Conservation (phyloP, 2,113 vertebrate species). For the Rhabdomys dilectus region DNA sequence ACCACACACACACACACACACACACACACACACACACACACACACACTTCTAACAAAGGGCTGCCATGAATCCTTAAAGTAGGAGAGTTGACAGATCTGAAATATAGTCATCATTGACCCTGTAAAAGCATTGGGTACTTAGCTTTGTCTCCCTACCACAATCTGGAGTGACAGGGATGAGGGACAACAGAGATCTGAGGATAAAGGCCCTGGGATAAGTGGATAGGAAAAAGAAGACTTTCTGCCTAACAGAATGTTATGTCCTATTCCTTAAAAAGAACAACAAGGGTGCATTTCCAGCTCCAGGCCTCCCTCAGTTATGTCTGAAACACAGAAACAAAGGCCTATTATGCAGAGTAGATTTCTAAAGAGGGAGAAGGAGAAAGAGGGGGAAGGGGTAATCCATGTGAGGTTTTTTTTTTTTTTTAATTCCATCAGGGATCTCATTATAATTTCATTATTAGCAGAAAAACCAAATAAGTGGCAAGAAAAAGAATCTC, state of each 20-base stretch:
- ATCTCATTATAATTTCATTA: slow-evolving; percentile 88
- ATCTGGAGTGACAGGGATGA: neutral
- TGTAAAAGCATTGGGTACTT: neutral
- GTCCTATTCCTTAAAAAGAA: neutral
- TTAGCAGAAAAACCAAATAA: slow-evolving; percentile 84
- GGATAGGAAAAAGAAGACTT: accelerated
- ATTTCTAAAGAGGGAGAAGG: slow-evolving; percentile 77
- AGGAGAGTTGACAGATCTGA: neutral
- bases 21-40: neutral
- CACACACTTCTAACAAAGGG: neutral
- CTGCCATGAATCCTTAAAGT: neutral
- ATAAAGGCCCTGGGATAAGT: neutral
- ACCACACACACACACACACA: neutral
- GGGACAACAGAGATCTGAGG: neutral
- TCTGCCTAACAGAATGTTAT: neutral
- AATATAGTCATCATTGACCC: neutral
- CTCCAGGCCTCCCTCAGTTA: slow-evolving; percentile 80
- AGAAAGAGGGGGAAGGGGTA: slow-evolving; percentile 64
- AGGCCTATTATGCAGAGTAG: slow-evolving; percentile 86
- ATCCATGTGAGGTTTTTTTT: slow-evolving; percentile 75
- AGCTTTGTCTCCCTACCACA: neutral
- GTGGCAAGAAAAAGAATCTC: slow-evolving; percentile 83
- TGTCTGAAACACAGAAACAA: slow-evolving; percentile 84
- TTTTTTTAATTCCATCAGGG: slow-evolving; percentile 83
- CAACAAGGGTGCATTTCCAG: neutral